Evolutionary conservation across 2,888 invertebrate genomes (phyloP).

Genomic region (Agrochola lota): DNA sequence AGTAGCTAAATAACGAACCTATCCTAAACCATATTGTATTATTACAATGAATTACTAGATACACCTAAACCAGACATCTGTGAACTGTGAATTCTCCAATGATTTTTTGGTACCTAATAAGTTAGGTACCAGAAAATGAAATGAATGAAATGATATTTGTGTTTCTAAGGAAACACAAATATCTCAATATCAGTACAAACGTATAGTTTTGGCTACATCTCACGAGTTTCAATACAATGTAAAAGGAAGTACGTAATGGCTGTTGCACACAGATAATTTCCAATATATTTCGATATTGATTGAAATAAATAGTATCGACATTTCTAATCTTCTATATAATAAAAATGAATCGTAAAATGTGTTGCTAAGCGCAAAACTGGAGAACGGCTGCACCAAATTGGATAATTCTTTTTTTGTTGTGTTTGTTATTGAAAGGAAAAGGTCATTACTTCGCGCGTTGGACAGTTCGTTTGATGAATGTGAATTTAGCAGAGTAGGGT

Average conservation of each 20-base stretch:
- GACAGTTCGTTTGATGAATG: no score
- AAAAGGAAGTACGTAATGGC: background rate
- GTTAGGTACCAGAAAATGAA: no score
- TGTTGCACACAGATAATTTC: background rate
- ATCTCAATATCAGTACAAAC: constrained; percentile 6
- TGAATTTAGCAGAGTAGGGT: no score
- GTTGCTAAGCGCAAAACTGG: no score
- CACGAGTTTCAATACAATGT: background rate
- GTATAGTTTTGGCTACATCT: constrained; percentile 1
- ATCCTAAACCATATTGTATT: constrained; percentile 5
- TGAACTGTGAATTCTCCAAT: background rate
- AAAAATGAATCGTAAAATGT: no score
- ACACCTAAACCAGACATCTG: constrained; percentile 5
- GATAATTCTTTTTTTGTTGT: no score
- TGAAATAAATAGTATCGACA: background rate
- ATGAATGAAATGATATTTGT: no score
- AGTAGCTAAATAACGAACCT: background rate
- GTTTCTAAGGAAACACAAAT: constrained; percentile 16
- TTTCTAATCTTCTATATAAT: no score
- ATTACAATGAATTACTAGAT: constrained; percentile 5
- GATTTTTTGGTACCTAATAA: constrained; percentile 9
- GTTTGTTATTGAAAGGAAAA: no score
- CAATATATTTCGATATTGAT: background rate
- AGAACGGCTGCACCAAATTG: no score
- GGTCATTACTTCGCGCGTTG: no score